A percentile compares a stretch with the other conserved stretches of the same genome.
Evolutionary conservation across 2,113 vertebrate species (phyloP).

Genomic region (Cheilinus undulatus): DNA sequence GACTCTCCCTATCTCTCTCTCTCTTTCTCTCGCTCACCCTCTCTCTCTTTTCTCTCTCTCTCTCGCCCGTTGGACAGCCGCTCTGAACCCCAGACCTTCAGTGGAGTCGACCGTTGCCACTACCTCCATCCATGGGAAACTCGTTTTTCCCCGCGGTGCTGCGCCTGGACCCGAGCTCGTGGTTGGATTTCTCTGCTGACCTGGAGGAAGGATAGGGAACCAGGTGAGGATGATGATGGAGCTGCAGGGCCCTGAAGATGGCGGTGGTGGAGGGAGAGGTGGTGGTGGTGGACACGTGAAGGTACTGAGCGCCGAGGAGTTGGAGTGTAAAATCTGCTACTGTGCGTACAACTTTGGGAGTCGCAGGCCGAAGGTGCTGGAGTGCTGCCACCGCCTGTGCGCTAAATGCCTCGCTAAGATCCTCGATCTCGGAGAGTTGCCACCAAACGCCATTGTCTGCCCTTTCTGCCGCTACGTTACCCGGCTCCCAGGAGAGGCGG

Average conservation of each 20-base stretch:
- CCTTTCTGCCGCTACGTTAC: slow-evolving; percentile 95
- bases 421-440: slow-evolving; percentile 90
- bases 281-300: slow-evolving; percentile 77
- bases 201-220: neutral
- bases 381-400: slow-evolving; percentile 93
- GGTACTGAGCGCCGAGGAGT: slow-evolving; percentile 84
- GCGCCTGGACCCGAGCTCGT: slow-evolving; percentile 24
- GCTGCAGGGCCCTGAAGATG: slow-evolving; percentile 30
- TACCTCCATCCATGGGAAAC: slow-evolving; percentile 34
- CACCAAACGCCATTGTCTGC: slow-evolving; percentile 89
- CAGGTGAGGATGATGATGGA: slow-evolving; percentile 83
- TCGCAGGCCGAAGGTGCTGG: slow-evolving; percentile 91
- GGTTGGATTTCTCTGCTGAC: slow-evolving; percentile 9
- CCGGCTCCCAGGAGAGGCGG: slow-evolving; percentile 85
- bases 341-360: slow-evolving; percentile 89
- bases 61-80: slow-evolving; percentile 16
- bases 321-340: slow-evolving; percentile 98
- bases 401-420: slow-evolving; percentile 94
- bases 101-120: slow-evolving; percentile 29
- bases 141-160: slow-evolving; percentile 7
- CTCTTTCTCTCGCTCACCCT: slow-evolving; percentile 10
- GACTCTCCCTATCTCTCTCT: slow-evolving; percentile 22
- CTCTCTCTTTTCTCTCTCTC: slow-evolving; percentile 6
- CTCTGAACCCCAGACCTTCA: slow-evolving; percentile 51
- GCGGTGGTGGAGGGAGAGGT: neutral